Evolutionary conservation across 2,113 vertebrate species (phyloP).

Genomic region (Prietella phreatophila): DNA sequence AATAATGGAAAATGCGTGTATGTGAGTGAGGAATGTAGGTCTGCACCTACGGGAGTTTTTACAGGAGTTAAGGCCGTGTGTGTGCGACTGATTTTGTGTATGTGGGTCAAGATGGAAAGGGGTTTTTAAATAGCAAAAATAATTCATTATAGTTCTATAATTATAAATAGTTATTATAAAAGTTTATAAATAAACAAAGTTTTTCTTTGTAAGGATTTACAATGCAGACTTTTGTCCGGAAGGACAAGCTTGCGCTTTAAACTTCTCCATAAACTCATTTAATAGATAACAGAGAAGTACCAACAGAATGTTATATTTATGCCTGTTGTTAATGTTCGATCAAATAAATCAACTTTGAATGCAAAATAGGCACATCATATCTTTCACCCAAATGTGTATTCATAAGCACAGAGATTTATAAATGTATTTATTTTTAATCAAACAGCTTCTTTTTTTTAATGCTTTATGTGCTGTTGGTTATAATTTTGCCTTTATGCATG

Average conservation of each 20-base stretch:
- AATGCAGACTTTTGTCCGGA: neutral
- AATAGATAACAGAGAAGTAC: neutral
- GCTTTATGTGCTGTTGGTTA: neutral
- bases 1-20: neutral
- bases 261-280: neutral
- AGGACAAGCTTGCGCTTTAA: neutral
- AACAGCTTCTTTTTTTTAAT: neutral
- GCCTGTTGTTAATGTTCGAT: neutral
- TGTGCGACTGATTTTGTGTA: neutral
- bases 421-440: neutral
- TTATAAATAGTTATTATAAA: neutral
- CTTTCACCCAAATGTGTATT: neutral
- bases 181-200: neutral
- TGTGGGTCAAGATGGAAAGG: neutral
- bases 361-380: neutral
- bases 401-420: neutral
- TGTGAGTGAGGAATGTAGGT: constrained; percentile 5
- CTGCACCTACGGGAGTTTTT: neutral
- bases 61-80: neutral
- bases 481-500: neutral
- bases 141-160: neutral
- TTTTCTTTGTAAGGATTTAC: neutral
- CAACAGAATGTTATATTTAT: neutral
- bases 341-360: neutral
- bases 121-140: neutral